Evolutionary conservation across 2,888 invertebrate species (phyloP), one percentile per base, ranked within the genome.

Genomic region (Xylocampa areola): DNA sequence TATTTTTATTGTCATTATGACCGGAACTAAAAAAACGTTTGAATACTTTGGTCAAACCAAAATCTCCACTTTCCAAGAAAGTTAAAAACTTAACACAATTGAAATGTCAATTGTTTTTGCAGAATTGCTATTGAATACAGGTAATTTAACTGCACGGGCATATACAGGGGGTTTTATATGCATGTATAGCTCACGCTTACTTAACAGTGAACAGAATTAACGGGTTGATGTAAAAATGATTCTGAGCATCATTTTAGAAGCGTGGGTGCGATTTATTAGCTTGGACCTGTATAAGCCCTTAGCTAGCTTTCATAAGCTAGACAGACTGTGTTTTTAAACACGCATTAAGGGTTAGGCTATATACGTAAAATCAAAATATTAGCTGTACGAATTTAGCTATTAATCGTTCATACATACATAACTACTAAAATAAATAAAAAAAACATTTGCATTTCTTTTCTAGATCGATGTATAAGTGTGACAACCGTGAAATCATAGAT

Each of bases 391-490:
- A 65, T 63, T 76, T 76, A 73, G 61, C 65, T 58, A 29, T 25
- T 73, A 48, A 44, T 37, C 45, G 32, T 64, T 35, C 40, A 29
- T 64, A 11, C 62, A 58, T 60, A 21, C 51, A 63, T 70, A 57
- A 47, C 50, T 44, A 60, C 49, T 40, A 63, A 55, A 63, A 52
- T 44, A 54, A 64, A 60, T 60, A 48, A 67, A 66, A 55, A n/a
- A n/a, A n/a, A n/a, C n/a, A n/a, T n/a, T 64, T 55, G 60, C 61
- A 71, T 60, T 67, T 65, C 27, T 45, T 61, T 61, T 53, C 59
- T 78, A 79, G 73, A 70, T 81, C 54, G 69, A 73, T 79, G 77
- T 82, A 71, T 83, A 73, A 53, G 69, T 81, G 82, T 85, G 76
- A 75, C 58, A 69, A 71, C 59, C 49, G 70, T 69, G 62, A 72